Percentiles rank a stretch among this genome's conserved stretches.
phyloP scores from a whole-genome alignment of 2,888 invertebrate genomes.

The Philhelius pedissequus region DNA sequence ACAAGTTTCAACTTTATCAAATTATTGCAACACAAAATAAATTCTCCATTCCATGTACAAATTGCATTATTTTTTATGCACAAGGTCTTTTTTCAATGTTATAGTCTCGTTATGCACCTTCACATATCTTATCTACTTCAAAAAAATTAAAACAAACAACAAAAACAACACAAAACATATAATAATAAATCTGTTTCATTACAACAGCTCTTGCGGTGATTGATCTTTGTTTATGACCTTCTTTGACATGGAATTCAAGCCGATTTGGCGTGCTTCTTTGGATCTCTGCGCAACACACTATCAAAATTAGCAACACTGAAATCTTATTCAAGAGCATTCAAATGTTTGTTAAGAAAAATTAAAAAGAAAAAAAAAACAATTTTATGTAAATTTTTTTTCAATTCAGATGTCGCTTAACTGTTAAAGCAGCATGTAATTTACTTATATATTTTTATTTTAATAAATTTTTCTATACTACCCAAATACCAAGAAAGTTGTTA shows the following conservation, averaged over 20 bases:
- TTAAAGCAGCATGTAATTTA: conserved; percentile 55
- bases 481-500: conserved; percentile 40
- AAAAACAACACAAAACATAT: conserved; percentile 22
- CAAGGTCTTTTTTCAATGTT: conserved; percentile 18
- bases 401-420: conserved; percentile 40
- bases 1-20: neutral
- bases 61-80: conserved; percentile 12
- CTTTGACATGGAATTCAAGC: conserved; percentile 52
- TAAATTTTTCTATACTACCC: conserved; percentile 46
- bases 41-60: neutral
- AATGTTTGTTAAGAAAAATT: conserved; percentile 22
- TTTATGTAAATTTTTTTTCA: conserved; percentile 48
- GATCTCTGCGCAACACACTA: conserved; percentile 53
- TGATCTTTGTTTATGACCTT: conserved; percentile 56
- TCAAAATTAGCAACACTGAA: conserved; percentile 51
- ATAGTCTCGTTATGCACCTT: conserved; percentile 33
- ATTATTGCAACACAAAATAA: neutral
- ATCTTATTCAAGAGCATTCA: conserved; percentile 29
- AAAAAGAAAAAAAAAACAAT: conserved; percentile 6
- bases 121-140: conserved; percentile 19
- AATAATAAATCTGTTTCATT: conserved; percentile 55
- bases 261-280: conserved; percentile 55
- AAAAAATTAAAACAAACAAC: neutral
- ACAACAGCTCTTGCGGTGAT: conserved; percentile 59
- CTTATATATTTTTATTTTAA: conserved; percentile 45